These are phyloP conservation scores for Heliothis peltigera DNA, from an alignment of 2,888 invertebrate species.

Conservation along the genomic window DNA sequence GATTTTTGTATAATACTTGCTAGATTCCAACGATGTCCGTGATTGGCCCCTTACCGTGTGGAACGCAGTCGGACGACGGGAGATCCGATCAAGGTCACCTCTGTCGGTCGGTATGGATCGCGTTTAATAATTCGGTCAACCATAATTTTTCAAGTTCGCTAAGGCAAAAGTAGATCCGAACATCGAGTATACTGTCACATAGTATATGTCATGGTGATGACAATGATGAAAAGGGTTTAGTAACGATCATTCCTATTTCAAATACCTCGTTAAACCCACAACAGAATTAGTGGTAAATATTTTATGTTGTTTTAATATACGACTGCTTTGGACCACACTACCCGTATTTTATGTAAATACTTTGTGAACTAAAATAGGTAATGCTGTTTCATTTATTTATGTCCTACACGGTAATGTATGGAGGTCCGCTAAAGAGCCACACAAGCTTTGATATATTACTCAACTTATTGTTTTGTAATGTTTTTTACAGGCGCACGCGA, in stretches of 20 bases:
- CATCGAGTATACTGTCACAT: too few species aligned
- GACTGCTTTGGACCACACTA: conserved; percentile 29
- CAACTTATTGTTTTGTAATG: conserved; percentile 26
- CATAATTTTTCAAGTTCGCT: too few species aligned
- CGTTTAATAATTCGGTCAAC: too few species aligned
- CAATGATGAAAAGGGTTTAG: background rate
- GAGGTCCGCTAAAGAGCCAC: conserved; percentile 28
- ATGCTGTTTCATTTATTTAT: conserved; percentile 43
- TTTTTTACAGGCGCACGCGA: conserved; percentile 4
- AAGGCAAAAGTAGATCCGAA: too few species aligned
- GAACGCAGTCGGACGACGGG: too few species aligned
- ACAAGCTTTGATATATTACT: conserved; percentile 36
- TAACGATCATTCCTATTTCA: conserved; percentile 8
- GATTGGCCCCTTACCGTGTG: too few species aligned
- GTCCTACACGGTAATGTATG: conserved; percentile 31
- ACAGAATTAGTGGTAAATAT: conserved; percentile 44
- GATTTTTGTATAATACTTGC: too few species aligned
- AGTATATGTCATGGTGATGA: too few species aligned
- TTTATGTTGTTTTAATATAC: conserved; percentile 44
- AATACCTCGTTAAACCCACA: conserved; percentile 41
- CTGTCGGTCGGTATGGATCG: too few species aligned
- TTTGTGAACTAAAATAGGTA: conserved; percentile 49
- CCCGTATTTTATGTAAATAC: conserved; percentile 52
- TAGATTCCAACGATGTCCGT: too few species aligned
- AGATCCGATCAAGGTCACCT: too few species aligned